A percentile compares a stretch with the other conserved stretches of the same genome.
These are phyloP conservation scores for Vipera latastei DNA, from an alignment of 2,797 vertebrate genomes.

Conservation along the genomic window DNA sequence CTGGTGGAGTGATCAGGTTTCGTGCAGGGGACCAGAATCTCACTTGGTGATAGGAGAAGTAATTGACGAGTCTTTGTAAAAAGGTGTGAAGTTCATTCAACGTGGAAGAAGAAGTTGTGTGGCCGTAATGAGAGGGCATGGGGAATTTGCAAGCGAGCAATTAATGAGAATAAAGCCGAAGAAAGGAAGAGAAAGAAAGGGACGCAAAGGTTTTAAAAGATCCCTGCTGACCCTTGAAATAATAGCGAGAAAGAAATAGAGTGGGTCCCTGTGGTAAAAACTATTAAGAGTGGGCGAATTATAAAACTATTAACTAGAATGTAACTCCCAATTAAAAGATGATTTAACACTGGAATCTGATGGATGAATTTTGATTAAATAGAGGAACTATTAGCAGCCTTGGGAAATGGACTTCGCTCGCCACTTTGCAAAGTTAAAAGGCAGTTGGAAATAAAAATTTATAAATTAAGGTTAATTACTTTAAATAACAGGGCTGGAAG, in stretches of 20 bases:
- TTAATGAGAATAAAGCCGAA: constrained; percentile 76
- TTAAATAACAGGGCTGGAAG: constrained; percentile 94
- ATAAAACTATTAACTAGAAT: constrained; percentile 99
- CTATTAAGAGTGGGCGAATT: constrained; percentile 96
- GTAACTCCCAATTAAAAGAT: constrained; percentile 99
- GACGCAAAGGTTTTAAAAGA: constrained; percentile 67
- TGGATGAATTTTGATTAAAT: constrained; percentile 99
- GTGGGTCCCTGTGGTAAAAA: constrained; percentile 94
- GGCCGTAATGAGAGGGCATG: constrained; percentile 69
- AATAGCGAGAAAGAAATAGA: constrained; percentile 88
- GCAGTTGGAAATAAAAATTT: constrained; percentile 94
- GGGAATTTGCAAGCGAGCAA: constrained; percentile 68
- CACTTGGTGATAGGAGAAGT: neutral
- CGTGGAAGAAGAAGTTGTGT: constrained; percentile 56
- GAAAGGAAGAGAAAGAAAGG: constrained; percentile 60
- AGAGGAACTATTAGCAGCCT: constrained; percentile 91
- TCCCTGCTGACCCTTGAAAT: constrained; percentile 74
- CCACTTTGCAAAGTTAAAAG: constrained; percentile 89
- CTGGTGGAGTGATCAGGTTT: neutral
- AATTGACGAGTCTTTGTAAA: constrained; percentile 39
- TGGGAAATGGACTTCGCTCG: constrained; percentile 87
- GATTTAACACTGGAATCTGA: constrained; percentile 99
- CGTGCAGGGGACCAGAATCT: neutral
- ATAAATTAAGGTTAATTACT: constrained; percentile 99
- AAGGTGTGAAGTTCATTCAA: constrained; percentile 58